A percentile compares a stretch with the other conserved stretches of the same genome.
These are phyloP conservation scores for Drosophila villosipedis DNA, from an alignment of 2,888 invertebrate species.

Conservation along the genomic window DNA sequence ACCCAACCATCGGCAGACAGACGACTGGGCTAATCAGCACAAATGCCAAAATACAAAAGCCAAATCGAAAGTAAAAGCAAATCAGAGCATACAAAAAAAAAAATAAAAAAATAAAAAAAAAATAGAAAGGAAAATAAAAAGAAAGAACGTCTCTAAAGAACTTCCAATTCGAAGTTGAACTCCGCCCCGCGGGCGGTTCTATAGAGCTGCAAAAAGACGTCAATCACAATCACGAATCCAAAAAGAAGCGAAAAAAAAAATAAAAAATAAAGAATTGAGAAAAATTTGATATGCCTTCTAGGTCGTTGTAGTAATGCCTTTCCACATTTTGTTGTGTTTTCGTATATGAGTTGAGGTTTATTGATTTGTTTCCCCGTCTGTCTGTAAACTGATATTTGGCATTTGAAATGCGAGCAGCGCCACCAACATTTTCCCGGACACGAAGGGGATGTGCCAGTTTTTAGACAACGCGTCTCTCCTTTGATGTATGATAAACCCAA, in stretches of 20 bases:
- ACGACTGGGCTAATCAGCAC: conserved; percentile 73
- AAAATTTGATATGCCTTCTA: conserved; percentile 80
- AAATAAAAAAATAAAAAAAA: conserved; percentile 28
- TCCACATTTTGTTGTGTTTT: conserved; percentile 22
- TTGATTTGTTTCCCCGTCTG: conserved; percentile 67
- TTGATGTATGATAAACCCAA: conserved; percentile 71
- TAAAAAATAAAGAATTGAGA: conserved; percentile 21
- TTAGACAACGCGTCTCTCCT: conserved; percentile 36
- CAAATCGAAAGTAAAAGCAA: conserved; percentile 80
- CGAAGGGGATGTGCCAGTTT: conserved; percentile 33
- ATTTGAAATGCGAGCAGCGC: conserved; percentile 69
- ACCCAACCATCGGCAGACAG: conserved; percentile 4
- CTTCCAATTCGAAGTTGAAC: conserved; percentile 67
- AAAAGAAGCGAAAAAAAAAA: conserved; percentile 8
- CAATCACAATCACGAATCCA: conserved; percentile 69
- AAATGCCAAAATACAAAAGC: conserved; percentile 80
- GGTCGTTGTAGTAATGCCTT: conserved; percentile 39
- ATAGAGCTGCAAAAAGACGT: conserved; percentile 55
- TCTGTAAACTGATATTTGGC: conserved; percentile 76
- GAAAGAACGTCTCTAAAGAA: conserved; percentile 57
- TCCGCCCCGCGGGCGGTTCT: conserved; percentile 58
- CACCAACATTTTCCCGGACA: conserved; percentile 21
- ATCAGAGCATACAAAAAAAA: conserved; percentile 49
- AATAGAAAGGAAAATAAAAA: conserved; percentile 33
- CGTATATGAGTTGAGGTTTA: conserved; percentile 63